Evolutionary conservation across 2,888 invertebrate species (phyloP), one percentile per base, ranked within the genome.

Genomic region (Lasioglossum vierecki): DNA sequence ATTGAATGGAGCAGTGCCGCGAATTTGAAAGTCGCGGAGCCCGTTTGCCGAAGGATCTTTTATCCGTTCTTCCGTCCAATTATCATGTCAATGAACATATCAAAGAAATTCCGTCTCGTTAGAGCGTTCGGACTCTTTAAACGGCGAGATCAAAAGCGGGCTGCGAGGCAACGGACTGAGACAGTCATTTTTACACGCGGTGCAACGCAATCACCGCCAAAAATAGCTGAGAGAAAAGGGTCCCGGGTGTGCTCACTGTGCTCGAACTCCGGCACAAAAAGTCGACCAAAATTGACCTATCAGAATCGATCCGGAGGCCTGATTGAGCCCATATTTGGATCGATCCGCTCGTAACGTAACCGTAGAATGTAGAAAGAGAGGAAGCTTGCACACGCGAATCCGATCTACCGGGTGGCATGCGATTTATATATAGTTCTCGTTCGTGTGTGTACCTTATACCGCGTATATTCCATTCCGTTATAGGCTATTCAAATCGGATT

Each of bases 321-420:
- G 89, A 92, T 90, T 91, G 91, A 88, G 82, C 49, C 90, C 91
- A 89, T 92, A 92, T 92, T 91, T 92, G 92, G 91, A 74, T 74
- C 83, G 88, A 85, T 84, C 88, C 89, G 76, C 15, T 70, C 60
- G 74, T 80, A 72, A 39, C 60, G 72, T 77, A 72, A 35, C 66
- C 82, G 39, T 82, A 81, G 44, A 53, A 53, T 53, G n/a, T 53
- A 53, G 53, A 53, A 30, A 30, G 63, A 63, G 63, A 63, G 30
- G 75, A 53, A 74, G 81, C 71, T 66, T 66, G 26, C 46, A 72
- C 39, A 26, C 77, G n/a, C 70, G 73, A 35, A 76, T 46, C 4
- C 77, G 26, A 74, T 82, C 41, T 75, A 87, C 73, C 70, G 71
- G 80, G 74, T 86, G 83, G 39, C 44, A 15, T 63, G 11, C 1